These are phyloP conservation scores for Pterocles burchelli DNA, from an alignment of 2,113 vertebrate genomes.

Conservation along the genomic window DNA sequence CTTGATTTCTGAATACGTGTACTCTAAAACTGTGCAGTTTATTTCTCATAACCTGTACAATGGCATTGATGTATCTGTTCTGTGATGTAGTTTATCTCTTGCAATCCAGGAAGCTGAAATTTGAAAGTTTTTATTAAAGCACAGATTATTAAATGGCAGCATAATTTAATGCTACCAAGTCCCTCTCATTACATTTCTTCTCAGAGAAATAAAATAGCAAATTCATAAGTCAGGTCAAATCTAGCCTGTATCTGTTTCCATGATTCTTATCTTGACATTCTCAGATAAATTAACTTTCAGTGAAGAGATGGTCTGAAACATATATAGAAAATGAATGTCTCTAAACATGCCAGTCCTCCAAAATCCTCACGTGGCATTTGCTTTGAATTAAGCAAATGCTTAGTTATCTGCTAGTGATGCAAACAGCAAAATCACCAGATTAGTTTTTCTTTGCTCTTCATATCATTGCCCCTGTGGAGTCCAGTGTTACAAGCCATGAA, in stretches of 20 bases:
- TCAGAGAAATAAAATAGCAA: background rate
- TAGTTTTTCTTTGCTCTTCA: background rate
- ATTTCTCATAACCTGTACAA: background rate
- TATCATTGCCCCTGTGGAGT: background rate
- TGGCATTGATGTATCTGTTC: background rate
- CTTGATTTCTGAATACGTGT: background rate
- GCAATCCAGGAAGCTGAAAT: background rate
- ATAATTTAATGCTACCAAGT: background rate
- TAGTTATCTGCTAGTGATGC: background rate
- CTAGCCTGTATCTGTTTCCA: background rate
- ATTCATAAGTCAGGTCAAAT: slow-evolving; percentile 7
- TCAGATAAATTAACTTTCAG: background rate
- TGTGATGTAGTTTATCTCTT: background rate
- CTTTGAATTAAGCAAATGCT: background rate
- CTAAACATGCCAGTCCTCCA: background rate
- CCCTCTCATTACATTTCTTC: background rate
- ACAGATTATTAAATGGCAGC: background rate
- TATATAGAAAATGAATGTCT: background rate
- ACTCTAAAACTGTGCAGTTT: background rate
- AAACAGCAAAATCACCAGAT: background rate
- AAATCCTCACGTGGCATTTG: background rate
- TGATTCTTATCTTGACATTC: background rate
- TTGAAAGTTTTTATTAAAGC: background rate
- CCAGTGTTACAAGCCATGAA: background rate
- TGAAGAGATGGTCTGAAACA: background rate